phyloP scores from a whole-genome alignment of 2,113 vertebrate genomes.

The Mus spicilegus region DNA sequence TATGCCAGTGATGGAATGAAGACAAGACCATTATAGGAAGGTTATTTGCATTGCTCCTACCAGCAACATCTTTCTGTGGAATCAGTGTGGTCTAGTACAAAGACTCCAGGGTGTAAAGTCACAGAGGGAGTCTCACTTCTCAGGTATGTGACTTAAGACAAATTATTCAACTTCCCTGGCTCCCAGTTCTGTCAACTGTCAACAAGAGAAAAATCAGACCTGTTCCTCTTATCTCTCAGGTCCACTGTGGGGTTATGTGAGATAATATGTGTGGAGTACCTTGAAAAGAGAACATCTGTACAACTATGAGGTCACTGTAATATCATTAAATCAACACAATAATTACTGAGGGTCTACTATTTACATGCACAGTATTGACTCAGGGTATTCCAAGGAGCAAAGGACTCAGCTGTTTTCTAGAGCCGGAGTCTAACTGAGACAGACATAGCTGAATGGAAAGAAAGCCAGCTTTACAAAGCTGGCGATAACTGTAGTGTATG shows the following conservation, averaged over 20 bases:
- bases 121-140: slow-evolving; percentile 30
- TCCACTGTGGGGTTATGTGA: not conserved
- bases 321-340: slow-evolving; percentile 4
- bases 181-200: slow-evolving; percentile 49
- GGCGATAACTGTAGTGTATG: not conserved
- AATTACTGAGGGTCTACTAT: not conserved
- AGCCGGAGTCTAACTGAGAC: slow-evolving; percentile 3
- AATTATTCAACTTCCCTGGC: slow-evolving; percentile 7
- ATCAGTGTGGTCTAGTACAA: slow-evolving; percentile 29
- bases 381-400: not conserved
- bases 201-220: slow-evolving; percentile 49
- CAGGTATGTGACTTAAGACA: slow-evolving; percentile 47
- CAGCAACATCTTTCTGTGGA: not conserved
- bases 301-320: not conserved
- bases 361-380: not conserved
- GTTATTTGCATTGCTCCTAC: slow-evolving; percentile 67
- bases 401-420: not conserved
- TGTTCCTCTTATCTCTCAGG: not conserved
- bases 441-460: not conserved
- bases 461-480: slow-evolving; percentile 12
- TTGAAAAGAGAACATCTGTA: slow-evolving; percentile 53
- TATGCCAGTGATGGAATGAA: slow-evolving; percentile 69
- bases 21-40: slow-evolving; percentile 43
- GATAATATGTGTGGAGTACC: not conserved
- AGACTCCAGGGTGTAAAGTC: not conserved